phyloP scores from a whole-genome alignment of 2,113 vertebrate genomes.

The Corythaixoides concolor region DNA sequence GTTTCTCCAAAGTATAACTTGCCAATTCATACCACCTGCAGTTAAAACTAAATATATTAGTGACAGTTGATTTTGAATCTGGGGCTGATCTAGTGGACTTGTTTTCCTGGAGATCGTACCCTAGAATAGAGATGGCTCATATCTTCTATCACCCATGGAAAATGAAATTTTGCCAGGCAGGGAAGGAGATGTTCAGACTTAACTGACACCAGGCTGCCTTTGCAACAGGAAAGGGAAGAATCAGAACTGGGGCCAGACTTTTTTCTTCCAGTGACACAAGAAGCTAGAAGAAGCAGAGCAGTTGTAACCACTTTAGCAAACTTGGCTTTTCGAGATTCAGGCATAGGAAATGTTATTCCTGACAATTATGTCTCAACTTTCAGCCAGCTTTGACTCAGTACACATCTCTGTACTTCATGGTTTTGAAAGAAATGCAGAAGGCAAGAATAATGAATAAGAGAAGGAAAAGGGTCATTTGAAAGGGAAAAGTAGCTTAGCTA shows the following conservation, averaged over 20 bases:
- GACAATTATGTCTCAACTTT: not conserved
- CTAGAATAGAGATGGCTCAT: not conserved
- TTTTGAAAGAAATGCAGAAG: not conserved
- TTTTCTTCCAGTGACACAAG: not conserved
- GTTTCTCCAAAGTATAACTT: not conserved
- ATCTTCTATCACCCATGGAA: not conserved
- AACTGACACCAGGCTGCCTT: not conserved
- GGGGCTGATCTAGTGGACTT: not conserved
- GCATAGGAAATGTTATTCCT: not conserved
- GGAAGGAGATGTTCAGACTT: not conserved
- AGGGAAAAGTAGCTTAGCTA: not conserved
- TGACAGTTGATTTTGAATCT: not conserved
- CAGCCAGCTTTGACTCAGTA: not conserved
- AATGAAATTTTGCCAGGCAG: not conserved
- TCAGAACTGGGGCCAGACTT: not conserved
- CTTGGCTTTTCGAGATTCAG: not conserved
- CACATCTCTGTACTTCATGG: not conserved
- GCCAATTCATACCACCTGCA: not conserved
- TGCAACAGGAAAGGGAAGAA: not conserved
- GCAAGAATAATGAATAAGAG: not conserved
- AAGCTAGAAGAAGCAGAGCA: not conserved
- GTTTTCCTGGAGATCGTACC: not conserved
- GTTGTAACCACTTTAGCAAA: not conserved
- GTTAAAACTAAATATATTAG: not conserved
- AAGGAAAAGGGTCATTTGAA: not conserved